Conservation (phyloP, 2,113 vertebrate species). For the Barbus barbus region DNA sequence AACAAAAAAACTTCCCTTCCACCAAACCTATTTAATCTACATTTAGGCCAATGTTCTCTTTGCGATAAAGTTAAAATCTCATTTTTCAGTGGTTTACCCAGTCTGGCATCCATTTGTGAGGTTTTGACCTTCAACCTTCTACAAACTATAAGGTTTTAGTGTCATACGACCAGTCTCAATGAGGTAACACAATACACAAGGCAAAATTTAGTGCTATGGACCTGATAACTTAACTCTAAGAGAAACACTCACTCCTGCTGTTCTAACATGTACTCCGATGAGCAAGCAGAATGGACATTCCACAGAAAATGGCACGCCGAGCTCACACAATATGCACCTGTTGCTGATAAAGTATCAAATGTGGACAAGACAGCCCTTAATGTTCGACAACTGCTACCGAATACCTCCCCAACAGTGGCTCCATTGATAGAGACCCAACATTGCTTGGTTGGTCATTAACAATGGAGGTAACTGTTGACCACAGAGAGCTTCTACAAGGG, state of each 20-base stretch:
- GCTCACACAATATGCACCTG: constrained; percentile 45
- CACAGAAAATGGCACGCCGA: constrained; percentile 18
- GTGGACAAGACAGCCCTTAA: constrained; percentile 32
- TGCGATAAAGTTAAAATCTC: constrained; percentile 44
- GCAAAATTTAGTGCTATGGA: background rate
- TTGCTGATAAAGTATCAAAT: constrained; percentile 42
- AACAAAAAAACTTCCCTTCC: constrained; percentile 37
- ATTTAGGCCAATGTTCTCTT: constrained; percentile 50
- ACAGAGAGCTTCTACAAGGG: constrained; percentile 17
- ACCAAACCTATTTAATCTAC: constrained; percentile 54
- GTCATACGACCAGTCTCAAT: background rate
- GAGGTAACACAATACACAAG: background rate
- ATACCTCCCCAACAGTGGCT: constrained; percentile 47
- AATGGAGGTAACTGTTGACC: constrained; percentile 39
- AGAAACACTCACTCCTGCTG: background rate
- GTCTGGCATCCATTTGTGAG: background rate
- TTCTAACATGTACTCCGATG: constrained; percentile 15
- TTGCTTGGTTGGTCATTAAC: constrained; percentile 11
- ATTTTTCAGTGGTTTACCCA: background rate
- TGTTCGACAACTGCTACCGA: constrained; percentile 33
- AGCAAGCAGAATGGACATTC: constrained; percentile 24
- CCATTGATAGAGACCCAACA: constrained; percentile 39
- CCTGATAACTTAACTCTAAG: constrained; percentile 22
- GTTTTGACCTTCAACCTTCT: background rate
- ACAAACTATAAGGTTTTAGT: background rate